Conservation (phyloP, 2,888 invertebrate genomes). For the Apotomis betuletana region DNA sequence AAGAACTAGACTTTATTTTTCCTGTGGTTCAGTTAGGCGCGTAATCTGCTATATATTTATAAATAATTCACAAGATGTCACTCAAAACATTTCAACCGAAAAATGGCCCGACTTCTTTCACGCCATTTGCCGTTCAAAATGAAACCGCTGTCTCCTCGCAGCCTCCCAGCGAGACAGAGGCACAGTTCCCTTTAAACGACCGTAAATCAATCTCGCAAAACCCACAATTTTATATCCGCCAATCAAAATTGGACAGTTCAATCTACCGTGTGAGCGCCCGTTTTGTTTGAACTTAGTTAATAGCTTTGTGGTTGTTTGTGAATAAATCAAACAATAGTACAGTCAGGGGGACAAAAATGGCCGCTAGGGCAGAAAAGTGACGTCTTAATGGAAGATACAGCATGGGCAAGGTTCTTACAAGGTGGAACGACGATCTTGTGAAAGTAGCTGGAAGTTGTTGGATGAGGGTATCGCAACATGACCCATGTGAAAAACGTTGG, state of each 20-base stretch:
- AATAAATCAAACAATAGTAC: constrained; percentile 1
- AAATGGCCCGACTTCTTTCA: neutral
- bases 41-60: neutral
- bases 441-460: too few species aligned
- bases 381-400: too few species aligned
- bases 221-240: constrained; percentile 29
- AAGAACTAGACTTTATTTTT: too few species aligned
- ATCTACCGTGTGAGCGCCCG: constrained; percentile 14
- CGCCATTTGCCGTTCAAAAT: neutral
- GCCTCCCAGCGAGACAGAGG: too few species aligned
- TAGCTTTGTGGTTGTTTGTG: neutral
- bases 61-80: constrained; percentile 3
- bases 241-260: constrained; percentile 28
- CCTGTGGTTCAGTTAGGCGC: too few species aligned
- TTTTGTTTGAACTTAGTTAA: constrained; percentile 12
- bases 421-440: too few species aligned
- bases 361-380: too few species aligned
- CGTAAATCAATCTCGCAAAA: constrained; percentile 23
- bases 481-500: too few species aligned
- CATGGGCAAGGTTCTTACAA: too few species aligned
- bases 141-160: constrained; percentile 4
- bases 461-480: too few species aligned
- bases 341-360: too few species aligned
- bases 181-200: neutral
- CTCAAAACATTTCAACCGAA: constrained; percentile 11